These are phyloP conservation scores for Ostrea edulis DNA, from an alignment of 1,140 invertebrate species.

Conservation along the genomic window DNA sequence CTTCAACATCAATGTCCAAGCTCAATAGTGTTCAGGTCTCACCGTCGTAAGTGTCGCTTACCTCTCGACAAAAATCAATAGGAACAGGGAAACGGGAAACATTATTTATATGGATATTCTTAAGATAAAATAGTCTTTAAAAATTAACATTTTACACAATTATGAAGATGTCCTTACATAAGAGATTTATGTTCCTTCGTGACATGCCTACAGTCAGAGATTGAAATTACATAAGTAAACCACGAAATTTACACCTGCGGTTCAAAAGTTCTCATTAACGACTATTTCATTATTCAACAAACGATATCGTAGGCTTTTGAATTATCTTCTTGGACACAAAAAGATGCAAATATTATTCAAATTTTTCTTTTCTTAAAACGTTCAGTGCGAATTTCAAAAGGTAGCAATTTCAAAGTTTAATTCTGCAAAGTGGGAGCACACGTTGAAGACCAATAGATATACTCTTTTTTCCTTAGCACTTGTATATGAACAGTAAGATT, in stretches of 20 bases:
- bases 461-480: too few species aligned
- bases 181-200: neutral
- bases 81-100: neutral
- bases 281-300: neutral
- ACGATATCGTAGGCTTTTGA: neutral
- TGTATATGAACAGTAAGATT: neutral
- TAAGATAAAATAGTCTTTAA: neutral
- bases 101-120: neutral
- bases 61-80: conserved; percentile 15
- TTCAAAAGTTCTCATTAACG: neutral
- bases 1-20: too few species aligned
- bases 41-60: neutral
- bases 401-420: too few species aligned
- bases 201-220: neutral
- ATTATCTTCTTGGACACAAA: neutral
- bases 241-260: neutral
- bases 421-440: too few species aligned
- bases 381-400: neutral
- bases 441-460: neutral
- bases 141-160: neutral
- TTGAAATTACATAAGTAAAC: neutral
- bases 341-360: neutral
- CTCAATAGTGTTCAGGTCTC: neutral
- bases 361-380: neutral
- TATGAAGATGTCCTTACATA: neutral